Conservation (phyloP, 2,888 invertebrate genomes). For the Alloplasta piceator region DNA sequence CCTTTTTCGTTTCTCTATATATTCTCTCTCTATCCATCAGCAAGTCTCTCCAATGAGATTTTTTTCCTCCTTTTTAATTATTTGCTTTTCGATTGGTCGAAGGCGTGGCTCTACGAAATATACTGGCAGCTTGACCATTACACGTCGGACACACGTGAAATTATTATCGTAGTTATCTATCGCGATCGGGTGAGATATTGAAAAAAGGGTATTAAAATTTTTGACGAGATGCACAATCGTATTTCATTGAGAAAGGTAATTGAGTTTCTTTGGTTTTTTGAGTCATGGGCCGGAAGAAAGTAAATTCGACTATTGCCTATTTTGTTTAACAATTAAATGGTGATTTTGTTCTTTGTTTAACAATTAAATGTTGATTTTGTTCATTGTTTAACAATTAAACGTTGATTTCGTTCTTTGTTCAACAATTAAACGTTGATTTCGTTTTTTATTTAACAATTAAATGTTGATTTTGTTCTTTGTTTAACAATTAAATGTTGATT, state of each 20-base stretch:
- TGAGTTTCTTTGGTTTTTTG: too few species aligned
- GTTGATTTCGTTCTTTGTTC: too few species aligned
- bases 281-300: too few species aligned
- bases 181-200: neutral
- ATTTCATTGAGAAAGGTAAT: neutral
- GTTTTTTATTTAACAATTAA: too few species aligned
- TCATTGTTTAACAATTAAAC: too few species aligned
- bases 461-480: too few species aligned
- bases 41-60: neutral
- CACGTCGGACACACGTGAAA: constrained; percentile 35
- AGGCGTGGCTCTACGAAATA: constrained; percentile 36
- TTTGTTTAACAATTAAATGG: too few species aligned
- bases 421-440: too few species aligned
- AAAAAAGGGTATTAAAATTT: neutral
- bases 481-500: too few species aligned
- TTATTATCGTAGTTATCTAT: constrained; percentile 23
- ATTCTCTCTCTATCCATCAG: neutral
- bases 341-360: too few species aligned
- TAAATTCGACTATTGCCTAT: too few species aligned
- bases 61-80: neutral
- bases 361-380: too few species aligned
- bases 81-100: neutral
- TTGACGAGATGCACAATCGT: constrained; percentile 3
- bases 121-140: constrained; percentile 13
- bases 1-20: constrained; percentile 23